phyloP scores from a whole-genome alignment of 2,888 invertebrate genomes.

The Drosophila lutescens region DNA sequence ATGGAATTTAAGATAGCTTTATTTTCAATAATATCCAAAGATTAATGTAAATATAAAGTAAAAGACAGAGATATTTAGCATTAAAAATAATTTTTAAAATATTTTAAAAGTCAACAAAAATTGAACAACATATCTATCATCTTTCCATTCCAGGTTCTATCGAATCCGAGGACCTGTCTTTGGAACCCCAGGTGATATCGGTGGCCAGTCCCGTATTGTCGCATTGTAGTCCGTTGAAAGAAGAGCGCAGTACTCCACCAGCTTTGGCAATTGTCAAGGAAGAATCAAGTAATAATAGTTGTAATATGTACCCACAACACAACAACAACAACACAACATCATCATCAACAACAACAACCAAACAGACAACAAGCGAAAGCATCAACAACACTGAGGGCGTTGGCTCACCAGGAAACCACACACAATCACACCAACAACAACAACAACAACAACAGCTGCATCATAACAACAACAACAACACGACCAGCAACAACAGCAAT shows the following conservation, averaged over 20 bases:
- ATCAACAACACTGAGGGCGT: slow-evolving; percentile 70
- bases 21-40: too few relatives aligned
- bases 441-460: slow-evolving; percentile 78
- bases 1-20: too few relatives aligned
- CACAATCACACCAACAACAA: slow-evolving; percentile 59
- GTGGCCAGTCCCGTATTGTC: slow-evolving; percentile 84
- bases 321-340: slow-evolving; percentile 73
- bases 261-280: slow-evolving; percentile 88
- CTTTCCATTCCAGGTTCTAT: slow-evolving; percentile 88
- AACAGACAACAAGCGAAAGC: slow-evolving; percentile 60
- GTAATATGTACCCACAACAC: slow-evolving; percentile 84
- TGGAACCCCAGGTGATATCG: slow-evolving; percentile 86
- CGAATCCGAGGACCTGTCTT: slow-evolving; percentile 91
- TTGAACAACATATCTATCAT: neutral
- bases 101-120: neutral
- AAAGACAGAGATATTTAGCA: too few relatives aligned
- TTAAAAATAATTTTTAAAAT: too few relatives aligned
- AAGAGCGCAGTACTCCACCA: slow-evolving; percentile 89
- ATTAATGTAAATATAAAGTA: too few relatives aligned
- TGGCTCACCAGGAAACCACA: slow-evolving; percentile 56
- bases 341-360: slow-evolving; percentile 62
- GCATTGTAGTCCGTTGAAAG: slow-evolving; percentile 87
- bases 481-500: slow-evolving; percentile 33
- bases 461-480: slow-evolving; percentile 70
- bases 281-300: slow-evolving; percentile 90